Evolutionary conservation across 2,797 vertebrate species (phyloP).

Genomic region (Chlorospingus flavigularis): DNA sequence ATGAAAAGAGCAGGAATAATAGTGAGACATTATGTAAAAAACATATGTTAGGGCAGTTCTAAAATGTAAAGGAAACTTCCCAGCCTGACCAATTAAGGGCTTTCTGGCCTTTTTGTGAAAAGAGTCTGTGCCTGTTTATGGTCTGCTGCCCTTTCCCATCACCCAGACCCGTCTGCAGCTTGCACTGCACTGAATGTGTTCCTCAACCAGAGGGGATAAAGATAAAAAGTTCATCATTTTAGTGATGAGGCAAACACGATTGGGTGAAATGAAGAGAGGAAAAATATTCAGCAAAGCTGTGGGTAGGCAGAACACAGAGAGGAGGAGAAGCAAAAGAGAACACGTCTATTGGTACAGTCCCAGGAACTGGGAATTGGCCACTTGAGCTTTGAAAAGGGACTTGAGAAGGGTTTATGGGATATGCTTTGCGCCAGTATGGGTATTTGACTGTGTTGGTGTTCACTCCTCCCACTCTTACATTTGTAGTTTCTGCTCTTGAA

Average conservation of each 20-base stretch:
- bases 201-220: rapidly evolving
- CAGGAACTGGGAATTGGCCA: neutral
- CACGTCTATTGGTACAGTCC: rapidly evolving
- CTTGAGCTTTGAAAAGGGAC: neutral
- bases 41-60: rapidly evolving
- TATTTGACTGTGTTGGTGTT: neutral
- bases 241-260: rapidly evolving
- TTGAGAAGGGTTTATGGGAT: neutral
- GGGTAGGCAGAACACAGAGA: neutral
- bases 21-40: neutral
- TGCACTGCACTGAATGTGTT: neutral
- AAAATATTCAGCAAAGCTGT: neutral
- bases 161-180: neutral
- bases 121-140: neutral
- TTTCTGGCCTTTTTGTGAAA: neutral
- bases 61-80: neutral
- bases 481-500: neutral
- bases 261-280: neutral
- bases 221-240: neutral
- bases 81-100: rapidly evolving
- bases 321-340: neutral
- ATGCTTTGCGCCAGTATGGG: neutral
- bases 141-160: neutral
- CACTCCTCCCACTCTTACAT: neutral
- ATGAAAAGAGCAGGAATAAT: neutral